phyloP scores from a whole-genome alignment of 2,888 invertebrate species.

The Prosopocoilus inquinatus region DNA sequence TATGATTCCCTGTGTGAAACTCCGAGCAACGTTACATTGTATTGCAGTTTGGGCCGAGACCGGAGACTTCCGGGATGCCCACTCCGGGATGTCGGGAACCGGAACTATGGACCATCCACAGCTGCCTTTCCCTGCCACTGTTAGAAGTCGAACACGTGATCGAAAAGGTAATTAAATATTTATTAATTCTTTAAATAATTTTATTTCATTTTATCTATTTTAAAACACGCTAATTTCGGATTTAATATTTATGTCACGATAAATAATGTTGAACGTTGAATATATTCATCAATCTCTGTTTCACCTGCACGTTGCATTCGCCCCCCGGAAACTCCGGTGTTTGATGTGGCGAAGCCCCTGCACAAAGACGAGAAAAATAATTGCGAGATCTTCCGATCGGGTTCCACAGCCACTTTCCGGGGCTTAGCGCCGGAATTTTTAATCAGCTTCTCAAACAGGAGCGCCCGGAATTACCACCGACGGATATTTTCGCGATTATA shows the following conservation, averaged over 20 bases:
- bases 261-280: too few species aligned
- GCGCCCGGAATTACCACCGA: constrained; percentile 8
- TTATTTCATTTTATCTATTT: too few species aligned
- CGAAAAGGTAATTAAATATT: constrained; percentile 59
- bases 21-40: constrained; percentile 32
- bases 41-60: constrained; percentile 87
- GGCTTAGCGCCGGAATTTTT: constrained; percentile 51
- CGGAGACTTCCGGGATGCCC: constrained; percentile 83
- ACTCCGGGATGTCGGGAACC: constrained; percentile 60
- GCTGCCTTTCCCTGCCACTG: constrained; percentile 67
- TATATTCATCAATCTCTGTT: too few species aligned
- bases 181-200: constrained; percentile 1
- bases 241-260: too few species aligned
- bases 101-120: constrained; percentile 65
- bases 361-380: constrained; percentile 46
- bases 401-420: constrained; percentile 43
- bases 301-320: too few species aligned
- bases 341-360: too few species aligned
- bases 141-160: constrained; percentile 58
- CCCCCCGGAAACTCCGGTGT: too few species aligned
- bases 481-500: background rate
- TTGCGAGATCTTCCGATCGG: constrained; percentile 43
- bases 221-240: too few species aligned
- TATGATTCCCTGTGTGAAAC: background rate
- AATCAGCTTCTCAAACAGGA: constrained; percentile 52